Conservation (phyloP, 2,797 vertebrate genomes). For the Parauchenoglanis ngamensis region DNA sequence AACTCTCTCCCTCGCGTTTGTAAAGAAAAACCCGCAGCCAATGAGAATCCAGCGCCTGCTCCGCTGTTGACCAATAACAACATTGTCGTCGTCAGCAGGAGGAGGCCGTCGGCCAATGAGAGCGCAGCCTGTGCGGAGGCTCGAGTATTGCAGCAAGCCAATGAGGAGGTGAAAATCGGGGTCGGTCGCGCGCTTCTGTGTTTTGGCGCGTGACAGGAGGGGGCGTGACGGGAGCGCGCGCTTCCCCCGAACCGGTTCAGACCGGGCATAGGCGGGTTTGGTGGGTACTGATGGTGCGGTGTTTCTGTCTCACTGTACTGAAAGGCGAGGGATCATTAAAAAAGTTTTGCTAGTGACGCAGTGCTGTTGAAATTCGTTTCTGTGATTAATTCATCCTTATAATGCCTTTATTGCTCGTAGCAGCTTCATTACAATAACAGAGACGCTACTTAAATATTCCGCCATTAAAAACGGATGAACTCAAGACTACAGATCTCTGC, state of each 20-base stretch:
- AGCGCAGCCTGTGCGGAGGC: slow-evolving; percentile 61
- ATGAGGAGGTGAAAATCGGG: slow-evolving; percentile 49
- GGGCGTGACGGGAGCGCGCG: slow-evolving; percentile 68
- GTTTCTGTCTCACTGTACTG: slow-evolving; percentile 41
- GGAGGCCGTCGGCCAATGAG: slow-evolving; percentile 53
- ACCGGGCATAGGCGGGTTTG: slow-evolving; percentile 73
- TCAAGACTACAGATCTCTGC: neutral
- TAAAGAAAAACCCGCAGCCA: slow-evolving; percentile 54
- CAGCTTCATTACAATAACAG: neutral
- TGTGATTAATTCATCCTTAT: neutral
- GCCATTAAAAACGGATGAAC: neutral
- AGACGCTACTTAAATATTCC: slow-evolving; percentile 53
- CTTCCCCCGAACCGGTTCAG: slow-evolving; percentile 80
- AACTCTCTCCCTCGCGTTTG: slow-evolving; percentile 69
- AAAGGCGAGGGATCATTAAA: neutral
- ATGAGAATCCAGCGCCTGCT: slow-evolving; percentile 47
- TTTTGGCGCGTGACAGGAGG: slow-evolving; percentile 63
- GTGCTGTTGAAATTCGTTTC: neutral
- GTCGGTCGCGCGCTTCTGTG: slow-evolving; percentile 51
- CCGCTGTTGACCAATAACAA: slow-evolving; percentile 62
- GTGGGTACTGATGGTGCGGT: slow-evolving; percentile 57
- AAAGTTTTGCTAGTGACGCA: slow-evolving; percentile 4
- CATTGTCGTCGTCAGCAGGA: neutral
- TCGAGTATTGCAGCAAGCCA: slow-evolving; percentile 54
- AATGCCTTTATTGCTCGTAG: too few relatives aligned